These are phyloP conservation scores for Platysteira castanea DNA, from an alignment of 2,113 vertebrate genomes.

Conservation along the genomic window DNA sequence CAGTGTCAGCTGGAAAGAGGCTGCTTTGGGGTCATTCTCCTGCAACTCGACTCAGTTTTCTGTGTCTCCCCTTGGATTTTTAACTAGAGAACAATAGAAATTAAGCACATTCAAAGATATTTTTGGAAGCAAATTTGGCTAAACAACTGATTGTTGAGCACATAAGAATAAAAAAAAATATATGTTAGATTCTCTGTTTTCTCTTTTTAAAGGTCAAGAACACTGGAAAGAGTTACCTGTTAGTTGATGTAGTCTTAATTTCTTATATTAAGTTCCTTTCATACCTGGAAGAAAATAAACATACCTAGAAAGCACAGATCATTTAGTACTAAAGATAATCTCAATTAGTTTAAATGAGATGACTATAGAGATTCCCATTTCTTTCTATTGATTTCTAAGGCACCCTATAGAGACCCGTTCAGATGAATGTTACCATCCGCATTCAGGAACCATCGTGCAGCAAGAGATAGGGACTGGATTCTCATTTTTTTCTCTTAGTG, in stretches of 20 bases:
- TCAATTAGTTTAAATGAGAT: neutral
- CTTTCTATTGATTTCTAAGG: neutral
- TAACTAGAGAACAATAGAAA: neutral
- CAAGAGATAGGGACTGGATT: neutral
- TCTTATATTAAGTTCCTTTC: neutral
- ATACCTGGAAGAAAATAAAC: neutral
- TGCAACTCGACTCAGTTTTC: neutral
- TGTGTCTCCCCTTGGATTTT: neutral
- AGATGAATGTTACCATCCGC: neutral
- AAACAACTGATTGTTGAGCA: neutral
- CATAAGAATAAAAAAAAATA: neutral
- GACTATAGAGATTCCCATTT: neutral
- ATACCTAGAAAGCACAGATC: neutral
- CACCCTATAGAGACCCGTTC: neutral
- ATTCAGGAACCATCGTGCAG: neutral
- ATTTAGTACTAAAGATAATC: neutral
- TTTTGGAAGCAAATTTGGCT: neutral
- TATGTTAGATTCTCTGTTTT: neutral
- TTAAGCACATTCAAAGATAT: rapidly evolving
- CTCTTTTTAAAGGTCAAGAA: neutral
- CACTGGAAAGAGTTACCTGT: neutral
- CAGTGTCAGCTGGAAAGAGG: neutral
- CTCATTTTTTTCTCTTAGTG: neutral
- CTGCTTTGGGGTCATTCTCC: neutral
- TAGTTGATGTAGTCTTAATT: neutral